Percentiles rank a stretch among this genome's conserved stretches.
These are phyloP conservation scores for Prosopocoilus inquinatus DNA, from an alignment of 2,888 invertebrate genomes.

Conservation along the genomic window DNA sequence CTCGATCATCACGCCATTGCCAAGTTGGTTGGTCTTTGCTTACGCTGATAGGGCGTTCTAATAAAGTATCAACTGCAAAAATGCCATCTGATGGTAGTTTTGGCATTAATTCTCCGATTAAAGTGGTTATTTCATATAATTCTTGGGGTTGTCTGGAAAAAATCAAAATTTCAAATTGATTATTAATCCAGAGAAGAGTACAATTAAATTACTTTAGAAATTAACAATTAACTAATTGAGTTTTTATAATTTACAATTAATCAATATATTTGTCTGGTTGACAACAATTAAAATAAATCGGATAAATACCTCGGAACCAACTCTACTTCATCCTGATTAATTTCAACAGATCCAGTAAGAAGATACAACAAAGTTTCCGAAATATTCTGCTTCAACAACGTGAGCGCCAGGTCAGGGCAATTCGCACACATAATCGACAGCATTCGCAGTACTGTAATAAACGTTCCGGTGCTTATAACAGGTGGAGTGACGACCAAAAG, in stretches of 20 bases:
- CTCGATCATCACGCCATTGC: constrained; percentile 97
- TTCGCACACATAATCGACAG: constrained; percentile 94
- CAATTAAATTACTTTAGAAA: too few relatives aligned
- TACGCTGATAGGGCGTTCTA: constrained; percentile 71
- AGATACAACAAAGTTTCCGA: constrained; percentile 93
- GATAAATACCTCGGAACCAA: constrained; percentile 67
- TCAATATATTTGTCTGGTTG: too few relatives aligned
- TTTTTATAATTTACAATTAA: too few relatives aligned
- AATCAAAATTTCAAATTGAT: too few relatives aligned
- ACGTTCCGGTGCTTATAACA: constrained; percentile 91
- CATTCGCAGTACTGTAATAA: constrained; percentile 95
- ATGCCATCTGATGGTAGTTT: constrained; percentile 93
- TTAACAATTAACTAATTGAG: too few relatives aligned
- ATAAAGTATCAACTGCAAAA: constrained; percentile 87
- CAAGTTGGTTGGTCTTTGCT: constrained; percentile 80
- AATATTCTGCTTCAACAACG: constrained; percentile 90
- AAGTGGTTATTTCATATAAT: constrained; percentile 93
- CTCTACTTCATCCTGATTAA: constrained; percentile 67
- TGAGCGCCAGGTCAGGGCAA: constrained; percentile 91
- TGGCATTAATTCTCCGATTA: constrained; percentile 97
- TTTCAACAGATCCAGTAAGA: constrained; percentile 79
- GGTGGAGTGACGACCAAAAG: constrained; percentile 91
- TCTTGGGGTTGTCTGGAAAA: constrained; percentile 73
- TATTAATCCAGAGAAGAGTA: too few relatives aligned
- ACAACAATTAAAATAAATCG: neutral